Base-by-base conservation (phyloP, 2,113 vertebrate genomes). In the Odobenus rosmarus region DNA sequence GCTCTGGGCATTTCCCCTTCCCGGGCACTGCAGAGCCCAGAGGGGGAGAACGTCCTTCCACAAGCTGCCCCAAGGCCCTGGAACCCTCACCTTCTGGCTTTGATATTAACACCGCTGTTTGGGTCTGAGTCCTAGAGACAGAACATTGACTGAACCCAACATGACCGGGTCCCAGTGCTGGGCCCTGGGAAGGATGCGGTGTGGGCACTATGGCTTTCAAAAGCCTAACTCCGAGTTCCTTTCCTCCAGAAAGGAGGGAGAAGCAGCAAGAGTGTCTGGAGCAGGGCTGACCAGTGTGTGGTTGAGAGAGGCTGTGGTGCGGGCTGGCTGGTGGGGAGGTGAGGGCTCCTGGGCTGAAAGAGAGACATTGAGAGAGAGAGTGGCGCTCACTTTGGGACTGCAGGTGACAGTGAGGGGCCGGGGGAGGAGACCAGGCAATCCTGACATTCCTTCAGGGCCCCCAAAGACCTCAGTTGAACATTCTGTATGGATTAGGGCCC, bases 91-190 rank as follows among this genome's bases (percentile, higher is more conserved):
- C 98, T 99, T 98, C 99, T 0, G 99, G 99, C 86, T 99, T 99
- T 98, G 99, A 99, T 97, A 99, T 99, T 97, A 99, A 99, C 97
- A 99, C 99, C 71, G 99, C 99, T 49, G 99, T 99, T 42, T 99
- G 99, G 99, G 99, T 99, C 94, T 99, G 99, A 99, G 90, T 49
- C 72, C 14, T 6, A 18, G 53, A 88, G 16, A 39, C 33, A 16
- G 59, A 90, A 69, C 21, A 15, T 23, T 62, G 61, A 71, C 82
- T 88, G 93, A 61, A 64, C 69, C 46, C 59, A 4, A 14, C 71
- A 81, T 83, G 71, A 57, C 46, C 69, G 24, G 28, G 42, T 79
- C 74, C 42, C 9, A 6, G 12, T 5, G 83, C 74, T 31, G 86
- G 64, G 67, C 90, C 81, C 84, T 9, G 57, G 93, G 77, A 88